Base-by-base conservation (phyloP, 2,888 invertebrate genomes). In the Eupeodes latifasciatus region DNA sequence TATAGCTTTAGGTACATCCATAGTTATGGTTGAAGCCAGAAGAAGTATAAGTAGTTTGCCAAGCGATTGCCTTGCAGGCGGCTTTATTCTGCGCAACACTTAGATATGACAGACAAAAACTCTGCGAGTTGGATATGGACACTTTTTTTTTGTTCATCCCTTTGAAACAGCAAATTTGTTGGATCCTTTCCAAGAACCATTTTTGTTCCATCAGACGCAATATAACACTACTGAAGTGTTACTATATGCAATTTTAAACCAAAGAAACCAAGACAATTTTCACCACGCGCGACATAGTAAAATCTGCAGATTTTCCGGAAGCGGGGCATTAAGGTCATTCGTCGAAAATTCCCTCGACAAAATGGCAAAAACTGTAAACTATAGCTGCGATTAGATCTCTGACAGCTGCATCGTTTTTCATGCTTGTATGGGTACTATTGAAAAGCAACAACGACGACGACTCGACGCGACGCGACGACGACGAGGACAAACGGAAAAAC, bases 231-330 rank as follows among this genome's bases (percentile, higher is more conserved):
- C 71, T 57, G 44, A 78, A 40, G 61, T 76, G 27, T 27, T 27
- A 27, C 27, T 27, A 72, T 76, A 71, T 74, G 67, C 59, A 74
- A 61, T 55, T 80, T 80, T 44, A 80, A 61, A 72, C 76, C 40
- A 9, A 47, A 11, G 40, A 67, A 40, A 16, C 51, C 12, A 57
- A 67, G 53, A 67, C 51, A 55, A 55, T 53, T 61, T 53, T 27
- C 27, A 44, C 55, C 51, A 51, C 61, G 53, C 61, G 64, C 27
- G 27, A 27, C 27, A 64, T 53, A 81, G 67, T 81, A 77, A 85
- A 81, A 77, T 75, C 3, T 55, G 64, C 86, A 86, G 82, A 86
- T 86, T 86, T 82, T 61, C 86, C 82, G 57, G 44, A 71, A 79
- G 47, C 47, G 14, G 49, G 53, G 76, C 79, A 83, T 76, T 79